phyloP scores from a whole-genome alignment of 2,888 invertebrate species.

The Cynaeus angustus region DNA sequence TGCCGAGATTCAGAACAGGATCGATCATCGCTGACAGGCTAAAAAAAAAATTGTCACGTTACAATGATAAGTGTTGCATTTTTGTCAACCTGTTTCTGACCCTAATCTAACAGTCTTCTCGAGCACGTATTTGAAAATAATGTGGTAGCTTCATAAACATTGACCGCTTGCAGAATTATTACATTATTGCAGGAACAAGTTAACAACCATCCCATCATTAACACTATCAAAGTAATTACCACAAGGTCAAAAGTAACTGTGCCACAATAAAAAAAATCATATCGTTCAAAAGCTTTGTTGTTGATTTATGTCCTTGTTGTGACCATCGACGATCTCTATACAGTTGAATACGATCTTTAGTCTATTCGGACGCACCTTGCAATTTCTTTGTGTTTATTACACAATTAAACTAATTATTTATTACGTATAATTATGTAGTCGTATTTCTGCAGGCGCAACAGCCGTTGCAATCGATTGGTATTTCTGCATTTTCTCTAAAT shows the following conservation, averaged over 20 bases:
- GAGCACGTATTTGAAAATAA: no score
- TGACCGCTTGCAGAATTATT: no score
- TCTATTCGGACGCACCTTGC: conserved; percentile 6
- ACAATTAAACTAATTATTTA: conserved; percentile 27
- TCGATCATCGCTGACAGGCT: no score
- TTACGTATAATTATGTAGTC: conserved; percentile 21
- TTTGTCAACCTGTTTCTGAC: no score
- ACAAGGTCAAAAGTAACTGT: conserved; percentile 44
- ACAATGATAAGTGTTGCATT: no score
- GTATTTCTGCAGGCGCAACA: conserved; percentile 16
- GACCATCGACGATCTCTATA: conserved; percentile 5
- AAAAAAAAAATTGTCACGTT: no score
- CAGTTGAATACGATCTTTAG: conserved; percentile 25
- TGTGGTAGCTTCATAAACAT: no score
- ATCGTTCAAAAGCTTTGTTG: conserved; percentile 30
- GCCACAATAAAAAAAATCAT: conserved; percentile 37
- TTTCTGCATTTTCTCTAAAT: conserved; percentile 6
- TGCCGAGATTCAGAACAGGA: no score
- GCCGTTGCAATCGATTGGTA: conserved; percentile 12
- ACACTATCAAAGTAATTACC: conserved; percentile 21
- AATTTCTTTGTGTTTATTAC: conserved; percentile 17
- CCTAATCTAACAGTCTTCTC: no score
- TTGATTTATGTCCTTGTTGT: conserved; percentile 44
- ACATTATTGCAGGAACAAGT: background rate
- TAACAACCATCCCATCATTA: background rate